Percentiles rank a stretch among this genome's conserved stretches.
These are phyloP conservation scores for Macrophya annulata DNA, from an alignment of 2,888 invertebrate species.

Conservation along the genomic window DNA sequence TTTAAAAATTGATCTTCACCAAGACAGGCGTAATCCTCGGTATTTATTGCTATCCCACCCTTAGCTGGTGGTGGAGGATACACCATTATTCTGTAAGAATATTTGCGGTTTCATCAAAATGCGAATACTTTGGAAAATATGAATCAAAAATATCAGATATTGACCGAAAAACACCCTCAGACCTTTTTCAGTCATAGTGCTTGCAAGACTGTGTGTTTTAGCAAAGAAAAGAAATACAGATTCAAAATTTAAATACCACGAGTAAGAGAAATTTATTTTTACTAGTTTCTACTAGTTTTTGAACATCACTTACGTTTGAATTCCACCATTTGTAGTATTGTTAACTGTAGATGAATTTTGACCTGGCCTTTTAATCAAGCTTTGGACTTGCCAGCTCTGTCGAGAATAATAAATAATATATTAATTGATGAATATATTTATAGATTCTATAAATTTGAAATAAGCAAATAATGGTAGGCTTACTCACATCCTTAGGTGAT, in stretches of 20 bases:
- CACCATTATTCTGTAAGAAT: constrained; percentile 85
- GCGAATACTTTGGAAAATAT: background rate
- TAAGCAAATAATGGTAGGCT: constrained; percentile 49
- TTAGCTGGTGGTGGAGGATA: constrained; percentile 92
- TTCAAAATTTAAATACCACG: background rate
- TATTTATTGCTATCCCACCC: constrained; percentile 94
- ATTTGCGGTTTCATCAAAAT: background rate
- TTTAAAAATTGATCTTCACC: constrained; percentile 97
- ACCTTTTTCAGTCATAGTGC: background rate
- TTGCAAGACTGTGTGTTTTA: background rate
- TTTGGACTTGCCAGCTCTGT: constrained; percentile 65
- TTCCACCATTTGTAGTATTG: constrained; percentile 68
- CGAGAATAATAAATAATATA: constrained; percentile 42
- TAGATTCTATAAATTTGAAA: constrained; percentile 1
- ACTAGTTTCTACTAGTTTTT: background rate
- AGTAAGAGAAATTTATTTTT: constrained; percentile 5
- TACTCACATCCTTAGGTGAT: constrained; percentile 83
- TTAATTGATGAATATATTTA: constrained; percentile 42
- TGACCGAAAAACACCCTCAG: background rate
- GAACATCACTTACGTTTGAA: constrained; percentile 74
- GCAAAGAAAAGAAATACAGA: background rate
- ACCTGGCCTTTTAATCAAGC: constrained; percentile 61
- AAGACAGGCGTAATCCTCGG: constrained; percentile 96
- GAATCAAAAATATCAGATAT: background rate
- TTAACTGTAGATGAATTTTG: constrained; percentile 60